Evolutionary conservation across 2,113 vertebrate genomes (phyloP).

Genomic region (Cyanoliseus patagonus): DNA sequence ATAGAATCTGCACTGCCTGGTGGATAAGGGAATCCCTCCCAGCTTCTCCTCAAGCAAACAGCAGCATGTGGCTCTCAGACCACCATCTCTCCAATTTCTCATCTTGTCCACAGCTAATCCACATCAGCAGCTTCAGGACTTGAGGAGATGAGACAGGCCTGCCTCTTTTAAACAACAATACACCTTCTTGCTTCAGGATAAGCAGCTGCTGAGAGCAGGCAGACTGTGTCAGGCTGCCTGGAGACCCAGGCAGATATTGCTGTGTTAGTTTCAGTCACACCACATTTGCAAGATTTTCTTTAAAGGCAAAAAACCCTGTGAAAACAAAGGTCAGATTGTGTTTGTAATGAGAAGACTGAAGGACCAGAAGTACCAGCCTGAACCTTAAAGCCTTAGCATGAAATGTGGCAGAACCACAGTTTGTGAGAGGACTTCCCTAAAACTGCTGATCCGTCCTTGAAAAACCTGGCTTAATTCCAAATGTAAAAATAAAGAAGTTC

Average conservation of each 20-base stretch:
- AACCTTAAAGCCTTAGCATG: neutral
- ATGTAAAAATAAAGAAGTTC: neutral
- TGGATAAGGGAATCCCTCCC: neutral
- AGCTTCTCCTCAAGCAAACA: neutral
- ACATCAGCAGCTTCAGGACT: neutral
- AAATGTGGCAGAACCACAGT: neutral
- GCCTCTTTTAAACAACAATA: neutral
- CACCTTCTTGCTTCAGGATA: neutral
- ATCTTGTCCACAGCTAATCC: neutral
- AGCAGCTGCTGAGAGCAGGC: neutral
- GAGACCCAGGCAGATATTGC: neutral
- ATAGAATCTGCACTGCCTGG: neutral
- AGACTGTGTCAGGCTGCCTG: neutral
- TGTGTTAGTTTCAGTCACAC: neutral
- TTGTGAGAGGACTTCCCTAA: neutral
- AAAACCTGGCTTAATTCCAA: neutral
- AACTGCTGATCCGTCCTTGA: neutral
- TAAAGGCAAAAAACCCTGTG: neutral
- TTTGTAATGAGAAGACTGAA: neutral
- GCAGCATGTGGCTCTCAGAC: neutral
- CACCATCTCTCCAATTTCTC: neutral
- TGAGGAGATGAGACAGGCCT: neutral
- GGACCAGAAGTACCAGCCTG: neutral
- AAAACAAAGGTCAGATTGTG: neutral
- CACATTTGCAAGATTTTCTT: neutral